Evolutionary conservation across 2,797 vertebrate species (phyloP).

Genomic region (Sebastolobus altivelis): DNA sequence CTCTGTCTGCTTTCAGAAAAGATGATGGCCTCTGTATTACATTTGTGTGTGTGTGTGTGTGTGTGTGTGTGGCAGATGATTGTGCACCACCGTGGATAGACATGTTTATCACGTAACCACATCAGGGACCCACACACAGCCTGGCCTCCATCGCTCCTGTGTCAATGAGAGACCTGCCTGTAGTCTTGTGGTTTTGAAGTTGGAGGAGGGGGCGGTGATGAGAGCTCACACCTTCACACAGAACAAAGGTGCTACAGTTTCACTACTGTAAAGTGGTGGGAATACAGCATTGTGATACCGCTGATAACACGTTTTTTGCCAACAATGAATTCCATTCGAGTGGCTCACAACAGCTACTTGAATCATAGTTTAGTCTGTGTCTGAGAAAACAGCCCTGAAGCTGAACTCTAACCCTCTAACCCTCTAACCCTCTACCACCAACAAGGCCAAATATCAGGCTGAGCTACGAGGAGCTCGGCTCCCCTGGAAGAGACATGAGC

Average conservation of each 20-base stretch:
- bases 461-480: not conserved
- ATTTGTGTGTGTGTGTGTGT: not conserved
- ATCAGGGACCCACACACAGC: conserved; percentile 38
- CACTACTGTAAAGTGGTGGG: conserved; percentile 17
- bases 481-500: not conserved
- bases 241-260: conserved; percentile 63
- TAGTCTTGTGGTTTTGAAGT: conserved; percentile 40
- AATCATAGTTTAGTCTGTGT: conserved; percentile 39
- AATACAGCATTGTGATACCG: conserved; percentile 10
- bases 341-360: conserved; percentile 1
- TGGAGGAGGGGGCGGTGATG: not conserved
- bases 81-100: conserved; percentile 18
- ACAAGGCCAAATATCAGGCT: not conserved
- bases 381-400: conserved; percentile 27
- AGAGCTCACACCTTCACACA: conserved; percentile 35
- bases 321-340: conserved; percentile 41
- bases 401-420: not conserved
- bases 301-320: conserved; percentile 28
- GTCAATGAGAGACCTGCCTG: conserved; percentile 48
- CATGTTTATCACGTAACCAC: conserved; percentile 45
- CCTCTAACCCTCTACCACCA: not conserved
- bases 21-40: conserved; percentile 24
- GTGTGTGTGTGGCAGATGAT: conserved; percentile 20
- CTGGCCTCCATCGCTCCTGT: conserved; percentile 9
- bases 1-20: conserved; percentile 37